Percentiles rank a stretch among this genome's conserved stretches.
Conservation (phyloP, 1,140 invertebrate species). For the Coenobita brevimanus region DNA sequence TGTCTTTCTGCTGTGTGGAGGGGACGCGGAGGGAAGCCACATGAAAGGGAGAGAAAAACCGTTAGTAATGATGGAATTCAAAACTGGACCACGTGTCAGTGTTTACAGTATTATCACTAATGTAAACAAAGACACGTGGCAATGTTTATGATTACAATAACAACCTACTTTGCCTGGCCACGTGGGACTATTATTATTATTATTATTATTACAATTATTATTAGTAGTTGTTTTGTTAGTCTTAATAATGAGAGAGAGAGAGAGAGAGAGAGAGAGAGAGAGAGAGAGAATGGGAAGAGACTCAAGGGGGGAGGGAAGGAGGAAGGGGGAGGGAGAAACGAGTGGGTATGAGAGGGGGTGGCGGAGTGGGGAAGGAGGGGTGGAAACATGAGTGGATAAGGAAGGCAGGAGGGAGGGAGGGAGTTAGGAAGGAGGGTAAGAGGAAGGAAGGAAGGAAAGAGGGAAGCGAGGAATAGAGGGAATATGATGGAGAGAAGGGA, state of each 20-base stretch:
- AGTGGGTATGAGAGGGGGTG: not conserved
- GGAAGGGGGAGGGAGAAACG: not conserved
- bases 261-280: conserved; percentile 8
- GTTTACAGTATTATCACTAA: too few relatives aligned
- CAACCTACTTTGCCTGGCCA: too few relatives aligned
- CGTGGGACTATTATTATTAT: too few relatives aligned
- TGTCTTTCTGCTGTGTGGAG: not conserved
- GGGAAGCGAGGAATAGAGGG: too few relatives aligned
- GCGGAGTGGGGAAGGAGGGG: not conserved
- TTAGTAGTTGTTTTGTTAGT: too few relatives aligned
- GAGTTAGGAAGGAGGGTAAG: not conserved
- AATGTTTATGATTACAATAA: too few relatives aligned
- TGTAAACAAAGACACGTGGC: too few relatives aligned
- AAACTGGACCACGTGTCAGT: not conserved
- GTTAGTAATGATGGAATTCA: not conserved
- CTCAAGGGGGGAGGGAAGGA: too few relatives aligned
- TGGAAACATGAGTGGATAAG: too few relatives aligned
- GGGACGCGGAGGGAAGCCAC: not conserved
- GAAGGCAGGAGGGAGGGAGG: not conserved
- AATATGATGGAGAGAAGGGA: not conserved
- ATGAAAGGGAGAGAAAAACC: not conserved
- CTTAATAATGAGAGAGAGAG: conserved; percentile 21
- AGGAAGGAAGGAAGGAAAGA: not conserved
- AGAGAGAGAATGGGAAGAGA: not conserved
- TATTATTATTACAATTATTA: too few relatives aligned